Percentiles rank a stretch among this genome's conserved stretches.
Conservation (phyloP, 1,140 invertebrate species). For the Drosophila tristis region DNA sequence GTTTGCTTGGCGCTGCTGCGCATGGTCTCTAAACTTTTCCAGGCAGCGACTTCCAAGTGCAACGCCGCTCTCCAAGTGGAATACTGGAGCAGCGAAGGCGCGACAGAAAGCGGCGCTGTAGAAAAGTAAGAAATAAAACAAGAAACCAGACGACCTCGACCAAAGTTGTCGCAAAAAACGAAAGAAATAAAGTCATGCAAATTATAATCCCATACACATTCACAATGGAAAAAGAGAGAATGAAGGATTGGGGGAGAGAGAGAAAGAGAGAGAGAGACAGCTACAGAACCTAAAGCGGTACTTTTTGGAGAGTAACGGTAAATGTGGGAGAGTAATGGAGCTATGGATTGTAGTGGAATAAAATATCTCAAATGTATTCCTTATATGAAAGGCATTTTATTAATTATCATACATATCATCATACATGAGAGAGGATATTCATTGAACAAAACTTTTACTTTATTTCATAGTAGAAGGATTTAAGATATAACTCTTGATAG, state of each 20-base stretch:
- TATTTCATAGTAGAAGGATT: constrained; percentile 1
- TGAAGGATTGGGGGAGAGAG: background rate
- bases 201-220: constrained; percentile 19
- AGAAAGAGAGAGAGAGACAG: background rate
- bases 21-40: constrained; percentile 21
- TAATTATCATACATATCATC: no score
- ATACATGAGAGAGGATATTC: no score
- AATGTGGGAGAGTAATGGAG: no score
- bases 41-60: constrained; percentile 19
- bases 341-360: no score
- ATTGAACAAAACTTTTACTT: no score
- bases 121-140: constrained; percentile 53
- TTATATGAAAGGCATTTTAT: no score
- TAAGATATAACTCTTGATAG: background rate
- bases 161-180: constrained; percentile 71
- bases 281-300: no score
- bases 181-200: constrained; percentile 39
- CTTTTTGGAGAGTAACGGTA: no score
- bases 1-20: constrained; percentile 1
- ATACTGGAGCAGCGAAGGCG: constrained; percentile 52
- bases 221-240: constrained; percentile 6
- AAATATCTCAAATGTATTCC: no score
- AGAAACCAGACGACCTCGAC: constrained; percentile 82
- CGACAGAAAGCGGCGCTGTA: constrained; percentile 52
- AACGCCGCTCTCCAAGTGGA: constrained; percentile 51